Percentiles rank a stretch among this genome's conserved stretches.
phyloP scores from a whole-genome alignment of 2,113 vertebrate genomes.

The Tetrao urogallus region DNA sequence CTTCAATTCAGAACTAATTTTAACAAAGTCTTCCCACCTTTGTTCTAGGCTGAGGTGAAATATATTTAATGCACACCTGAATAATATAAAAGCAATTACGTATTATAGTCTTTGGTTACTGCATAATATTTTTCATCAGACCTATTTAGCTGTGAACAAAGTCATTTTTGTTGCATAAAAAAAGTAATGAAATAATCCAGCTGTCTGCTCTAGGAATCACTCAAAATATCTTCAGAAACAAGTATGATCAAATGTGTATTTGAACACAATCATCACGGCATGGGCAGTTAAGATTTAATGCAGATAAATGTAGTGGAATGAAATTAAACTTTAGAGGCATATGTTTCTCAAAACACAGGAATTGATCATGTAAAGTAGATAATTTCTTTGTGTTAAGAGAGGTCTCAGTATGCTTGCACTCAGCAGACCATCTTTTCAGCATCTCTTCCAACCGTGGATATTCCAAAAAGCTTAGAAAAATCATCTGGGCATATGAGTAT shows the following conservation, averaged over 20 bases:
- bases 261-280: neutral
- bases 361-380: neutral
- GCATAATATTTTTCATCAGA: neutral
- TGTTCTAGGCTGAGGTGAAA: neutral
- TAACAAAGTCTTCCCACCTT: fast-evolving
- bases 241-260: neutral
- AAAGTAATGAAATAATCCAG: neutral
- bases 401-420: neutral
- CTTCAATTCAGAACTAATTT: neutral
- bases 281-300: neutral
- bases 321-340: neutral
- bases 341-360: neutral
- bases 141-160: neutral
- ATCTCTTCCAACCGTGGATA: neutral
- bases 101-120: neutral
- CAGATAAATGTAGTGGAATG: neutral
- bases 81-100: neutral
- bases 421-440: neutral
- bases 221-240: slow-evolving; percentile 1
- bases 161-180: neutral
- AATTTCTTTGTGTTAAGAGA: neutral
- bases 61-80: neutral
- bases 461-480: neutral
- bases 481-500: neutral
- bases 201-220: neutral